Base-by-base conservation (phyloP, 2,888 invertebrate species). In the Polymixis flavicincta region DNA sequence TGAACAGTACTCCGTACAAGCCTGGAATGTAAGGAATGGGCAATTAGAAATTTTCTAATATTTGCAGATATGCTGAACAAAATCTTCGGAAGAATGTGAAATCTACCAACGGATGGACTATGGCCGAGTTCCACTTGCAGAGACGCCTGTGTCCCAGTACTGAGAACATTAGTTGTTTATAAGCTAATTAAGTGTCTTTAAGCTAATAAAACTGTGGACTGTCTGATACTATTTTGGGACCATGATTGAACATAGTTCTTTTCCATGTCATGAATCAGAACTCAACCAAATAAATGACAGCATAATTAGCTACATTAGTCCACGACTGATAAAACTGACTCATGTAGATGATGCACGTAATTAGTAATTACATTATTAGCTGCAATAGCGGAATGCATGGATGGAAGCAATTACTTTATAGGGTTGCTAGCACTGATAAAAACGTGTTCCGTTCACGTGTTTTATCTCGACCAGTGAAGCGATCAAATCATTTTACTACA, bases 1-100 rank as follows among this genome's bases (percentile, higher is more conserved):
- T 97, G 97, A 98, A 99, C 82, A 98, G 97, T 25, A 98, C 98
- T 71, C 99, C 99, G 91, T 98, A 99, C 32, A 99, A 96, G 85
- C 98, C 98, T 98, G 96, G 0, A 94, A 94, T 85, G 70, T 71
- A 80, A 32, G 79, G 42, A 83, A 52, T 25, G 28, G 1, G 8
- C 17, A 28, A 37, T 75, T n/a, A 64, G 54, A n/a, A 25, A 2
- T 52, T 54, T 28, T 17, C 13, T 8, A n/a, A 25, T 77, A 28
- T 32, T 50, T 28, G 0, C 14, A 14, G 14, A 28, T 19, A 22
- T 37, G 9, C n/a, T 0, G 42, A 45, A 45, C 25, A 37, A 13
- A 19, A 17, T 17, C n/a, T 17, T 14, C 2, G 0, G 22, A 17
- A 19, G 8, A 19, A 14, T 19, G 13, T 50, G 19, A 22, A 9